A percentile compares a stretch with the other conserved stretches of the same genome.
phyloP scores from a whole-genome alignment of 2,888 invertebrate genomes.

The Acleris laterana region DNA sequence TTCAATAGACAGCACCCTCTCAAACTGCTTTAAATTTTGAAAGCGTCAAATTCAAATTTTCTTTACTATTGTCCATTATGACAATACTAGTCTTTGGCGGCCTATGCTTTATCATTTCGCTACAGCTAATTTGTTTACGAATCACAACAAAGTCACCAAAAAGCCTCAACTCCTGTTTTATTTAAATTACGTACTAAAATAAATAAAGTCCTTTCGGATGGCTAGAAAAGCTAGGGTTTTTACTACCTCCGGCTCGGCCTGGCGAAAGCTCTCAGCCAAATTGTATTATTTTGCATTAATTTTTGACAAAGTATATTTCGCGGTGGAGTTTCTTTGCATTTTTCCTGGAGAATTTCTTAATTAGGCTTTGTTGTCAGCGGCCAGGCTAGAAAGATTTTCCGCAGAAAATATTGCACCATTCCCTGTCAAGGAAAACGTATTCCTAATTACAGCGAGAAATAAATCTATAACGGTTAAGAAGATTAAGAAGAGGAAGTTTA shows the following conservation, averaged over 20 bases:
- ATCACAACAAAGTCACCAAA: conserved; percentile 72
- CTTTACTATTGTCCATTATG: conserved; percentile 21
- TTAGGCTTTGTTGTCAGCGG: conserved; percentile 27
- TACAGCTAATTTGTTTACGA: conserved; percentile 76
- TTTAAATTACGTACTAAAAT: conserved; percentile 81
- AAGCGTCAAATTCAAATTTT: conserved; percentile 18
- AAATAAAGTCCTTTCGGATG: conserved; percentile 68
- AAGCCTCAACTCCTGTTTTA: conserved; percentile 76
- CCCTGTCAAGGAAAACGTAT: not conserved
- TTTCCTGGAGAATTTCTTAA: conserved; percentile 45
- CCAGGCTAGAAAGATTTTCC: not conserved
- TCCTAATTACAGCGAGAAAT: not conserved
- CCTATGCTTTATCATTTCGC: conserved; percentile 54
- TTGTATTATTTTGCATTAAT: conserved; percentile 83
- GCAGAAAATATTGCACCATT: not conserved
- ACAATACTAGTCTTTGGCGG: conserved; percentile 27
- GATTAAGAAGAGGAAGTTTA: conserved; percentile 31
- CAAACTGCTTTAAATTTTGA: conserved; percentile 5
- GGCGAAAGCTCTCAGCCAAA: conserved; percentile 72
- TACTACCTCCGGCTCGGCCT: conserved; percentile 64
- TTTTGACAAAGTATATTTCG: conserved; percentile 74
- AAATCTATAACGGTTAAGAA: conserved; percentile 15
- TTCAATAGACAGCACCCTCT: conserved; percentile 44
- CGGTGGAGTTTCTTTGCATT: conserved; percentile 52
- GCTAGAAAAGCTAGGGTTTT: conserved; percentile 63